phyloP scores from a whole-genome alignment of 2,797 vertebrate genomes.

The Hyperoplus lanceolatus region DNA sequence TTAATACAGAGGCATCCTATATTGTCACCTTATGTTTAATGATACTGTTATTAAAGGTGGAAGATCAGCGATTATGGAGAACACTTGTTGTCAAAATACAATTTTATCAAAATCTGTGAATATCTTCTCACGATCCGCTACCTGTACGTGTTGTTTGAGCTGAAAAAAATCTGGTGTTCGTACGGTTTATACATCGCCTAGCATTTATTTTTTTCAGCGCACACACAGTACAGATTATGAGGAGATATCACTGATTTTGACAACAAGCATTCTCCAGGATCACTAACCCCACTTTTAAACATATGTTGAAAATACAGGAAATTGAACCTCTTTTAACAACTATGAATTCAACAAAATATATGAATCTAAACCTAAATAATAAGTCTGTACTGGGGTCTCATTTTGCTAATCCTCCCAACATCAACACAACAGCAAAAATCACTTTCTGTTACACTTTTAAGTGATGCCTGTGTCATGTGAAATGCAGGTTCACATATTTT shows the following conservation, averaged over 20 bases:
- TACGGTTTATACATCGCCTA: too few species aligned
- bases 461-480: not conserved
- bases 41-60: not conserved
- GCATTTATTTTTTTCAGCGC: too few species aligned
- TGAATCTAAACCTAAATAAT: conserved; percentile 4
- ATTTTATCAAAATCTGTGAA: too few species aligned
- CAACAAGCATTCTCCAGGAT: too few species aligned
- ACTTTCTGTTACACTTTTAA: too few species aligned
- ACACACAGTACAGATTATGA: too few species aligned
- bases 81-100: too few species aligned
- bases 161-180: too few species aligned
- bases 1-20: not conserved
- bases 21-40: conserved; percentile 19
- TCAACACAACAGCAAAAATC: not conserved
- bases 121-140: too few species aligned
- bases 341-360: not conserved
- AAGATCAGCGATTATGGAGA: too few species aligned
- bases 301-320: conserved; percentile 5
- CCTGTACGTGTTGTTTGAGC: too few species aligned
- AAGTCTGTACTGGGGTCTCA: conserved; percentile 2
- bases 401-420: conserved; percentile 11
- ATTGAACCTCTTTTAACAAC: not conserved
- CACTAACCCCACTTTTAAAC: not conserved
- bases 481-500: not conserved
- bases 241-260: too few species aligned